phyloP scores from a whole-genome alignment of 1,140 invertebrate genomes.

The Drosophila simulans region DNA sequence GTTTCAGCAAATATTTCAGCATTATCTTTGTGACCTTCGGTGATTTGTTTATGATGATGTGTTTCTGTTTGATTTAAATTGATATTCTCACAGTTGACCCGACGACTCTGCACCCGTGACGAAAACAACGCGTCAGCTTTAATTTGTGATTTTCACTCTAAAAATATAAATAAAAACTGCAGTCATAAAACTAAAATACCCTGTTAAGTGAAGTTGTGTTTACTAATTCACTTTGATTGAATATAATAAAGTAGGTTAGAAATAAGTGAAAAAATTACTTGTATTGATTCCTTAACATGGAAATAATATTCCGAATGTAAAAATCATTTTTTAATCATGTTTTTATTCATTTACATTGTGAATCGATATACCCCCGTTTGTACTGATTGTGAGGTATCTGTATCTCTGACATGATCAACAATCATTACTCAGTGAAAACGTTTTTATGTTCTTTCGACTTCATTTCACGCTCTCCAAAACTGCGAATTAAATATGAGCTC shows the following conservation, averaged over 20 bases:
- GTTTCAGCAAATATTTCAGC: background rate
- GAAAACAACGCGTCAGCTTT: conserved; percentile 57
- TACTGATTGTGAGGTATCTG: conserved; percentile 4
- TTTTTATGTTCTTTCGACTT: conserved; percentile 35
- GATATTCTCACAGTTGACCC: conserved; percentile 53
- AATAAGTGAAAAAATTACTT: no score
- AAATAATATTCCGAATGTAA: no score
- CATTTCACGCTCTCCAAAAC: conserved; percentile 58
- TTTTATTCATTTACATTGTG: no score
- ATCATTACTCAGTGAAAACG: conserved; percentile 28
- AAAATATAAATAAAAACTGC: conserved; percentile 21
- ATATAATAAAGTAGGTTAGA: no score
- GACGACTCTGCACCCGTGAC: conserved; percentile 21
- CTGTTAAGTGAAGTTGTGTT: background rate
- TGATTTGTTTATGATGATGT: conserved; percentile 32
- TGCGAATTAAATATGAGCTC: conserved; percentile 63
- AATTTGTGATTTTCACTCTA: conserved; percentile 69
- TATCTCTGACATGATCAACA: conserved; percentile 27
- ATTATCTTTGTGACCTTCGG: conserved; percentile 49
- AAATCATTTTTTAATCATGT: no score
- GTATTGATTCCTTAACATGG: no score
- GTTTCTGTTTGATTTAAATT: conserved; percentile 48
- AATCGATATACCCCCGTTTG: background rate
- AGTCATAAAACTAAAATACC: background rate
- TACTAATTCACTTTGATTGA: no score